A percentile compares a stretch with the other conserved stretches of the same genome.
These are phyloP conservation scores for Yponomeuta sedellus DNA, from an alignment of 2,888 invertebrate species.

Conservation along the genomic window DNA sequence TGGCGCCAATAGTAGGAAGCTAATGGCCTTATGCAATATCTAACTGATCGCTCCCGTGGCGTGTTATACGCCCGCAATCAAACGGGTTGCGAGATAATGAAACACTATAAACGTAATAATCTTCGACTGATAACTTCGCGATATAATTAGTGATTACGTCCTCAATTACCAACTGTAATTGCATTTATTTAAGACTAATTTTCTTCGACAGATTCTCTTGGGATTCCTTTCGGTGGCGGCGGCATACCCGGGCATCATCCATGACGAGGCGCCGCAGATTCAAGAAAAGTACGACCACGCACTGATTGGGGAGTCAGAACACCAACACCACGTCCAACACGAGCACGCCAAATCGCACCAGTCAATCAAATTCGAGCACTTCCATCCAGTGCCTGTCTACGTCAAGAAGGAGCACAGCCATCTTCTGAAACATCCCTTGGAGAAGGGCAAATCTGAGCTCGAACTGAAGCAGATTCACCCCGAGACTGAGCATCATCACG, in stretches of 20 bases:
- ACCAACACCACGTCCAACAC: constrained; percentile 78
- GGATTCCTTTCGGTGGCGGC: constrained; percentile 64
- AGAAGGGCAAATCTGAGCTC: constrained; percentile 78
- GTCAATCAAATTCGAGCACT: constrained; percentile 82
- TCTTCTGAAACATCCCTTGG: constrained; percentile 79
- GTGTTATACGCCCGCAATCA: constrained; percentile 15
- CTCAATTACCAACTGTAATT: background rate
- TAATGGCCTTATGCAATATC: constrained; percentile 11
- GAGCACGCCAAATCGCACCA: constrained; percentile 83
- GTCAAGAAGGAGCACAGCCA: constrained; percentile 81
- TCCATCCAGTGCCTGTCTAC: constrained; percentile 82
- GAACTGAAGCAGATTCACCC: constrained; percentile 78
- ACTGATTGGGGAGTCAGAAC: constrained; percentile 66
- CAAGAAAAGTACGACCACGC: constrained; percentile 57
- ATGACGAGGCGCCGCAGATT: constrained; percentile 58
- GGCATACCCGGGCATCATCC: constrained; percentile 64
- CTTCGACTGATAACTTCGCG: constrained; percentile 5
- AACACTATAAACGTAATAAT: constrained; percentile 1
- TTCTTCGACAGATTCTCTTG: constrained; percentile 59
- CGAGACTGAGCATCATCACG: constrained; percentile 76
- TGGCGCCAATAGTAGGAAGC: constrained; percentile 17
- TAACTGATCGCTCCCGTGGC: constrained; percentile 12
- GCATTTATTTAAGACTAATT: constrained; percentile 7
- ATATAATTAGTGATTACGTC: background rate
- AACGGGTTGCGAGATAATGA: constrained; percentile 17